These are phyloP conservation scores for Disparrhopalites patrizii DNA, from an alignment of 2,888 invertebrate species.

Conservation along the genomic window DNA sequence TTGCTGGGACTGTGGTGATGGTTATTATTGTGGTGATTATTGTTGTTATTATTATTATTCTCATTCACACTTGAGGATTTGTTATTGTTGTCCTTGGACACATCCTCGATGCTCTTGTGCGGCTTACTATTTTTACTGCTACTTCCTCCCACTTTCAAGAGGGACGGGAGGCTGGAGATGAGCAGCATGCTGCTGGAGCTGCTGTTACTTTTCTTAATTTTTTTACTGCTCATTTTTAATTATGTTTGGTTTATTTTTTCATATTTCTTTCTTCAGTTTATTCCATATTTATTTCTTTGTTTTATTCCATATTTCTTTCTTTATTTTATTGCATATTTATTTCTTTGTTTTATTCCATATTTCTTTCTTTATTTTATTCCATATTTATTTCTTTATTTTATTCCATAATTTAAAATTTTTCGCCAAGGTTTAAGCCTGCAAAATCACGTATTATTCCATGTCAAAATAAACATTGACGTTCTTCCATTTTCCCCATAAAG, in stretches of 20 bases:
- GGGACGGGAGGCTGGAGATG: not conserved
- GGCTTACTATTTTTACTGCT: not conserved
- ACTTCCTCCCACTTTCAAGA: constrained; percentile 2
- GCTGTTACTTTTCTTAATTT: too few species aligned
- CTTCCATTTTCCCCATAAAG: too few species aligned
- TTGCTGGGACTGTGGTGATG: not conserved
- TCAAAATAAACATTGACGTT: too few species aligned
- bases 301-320: too few species aligned
- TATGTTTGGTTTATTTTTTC: not conserved
- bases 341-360: too few species aligned
- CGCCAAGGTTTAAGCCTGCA: too few species aligned
- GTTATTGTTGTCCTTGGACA: not conserved
- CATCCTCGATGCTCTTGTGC: not conserved
- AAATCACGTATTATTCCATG: too few species aligned
- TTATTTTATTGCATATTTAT: too few species aligned
- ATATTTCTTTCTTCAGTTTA: not conserved
- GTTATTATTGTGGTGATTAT: not conserved
- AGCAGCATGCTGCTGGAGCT: not conserved
- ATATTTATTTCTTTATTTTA: too few species aligned
- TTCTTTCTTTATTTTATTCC: too few species aligned
- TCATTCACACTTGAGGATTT: not conserved
- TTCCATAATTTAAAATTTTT: too few species aligned
- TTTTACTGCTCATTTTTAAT: constrained; percentile 5
- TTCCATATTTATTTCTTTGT: too few species aligned
- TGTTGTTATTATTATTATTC: not conserved